phyloP scores from a whole-genome alignment of 2,888 invertebrate genomes.

The Netelia melanura region DNA sequence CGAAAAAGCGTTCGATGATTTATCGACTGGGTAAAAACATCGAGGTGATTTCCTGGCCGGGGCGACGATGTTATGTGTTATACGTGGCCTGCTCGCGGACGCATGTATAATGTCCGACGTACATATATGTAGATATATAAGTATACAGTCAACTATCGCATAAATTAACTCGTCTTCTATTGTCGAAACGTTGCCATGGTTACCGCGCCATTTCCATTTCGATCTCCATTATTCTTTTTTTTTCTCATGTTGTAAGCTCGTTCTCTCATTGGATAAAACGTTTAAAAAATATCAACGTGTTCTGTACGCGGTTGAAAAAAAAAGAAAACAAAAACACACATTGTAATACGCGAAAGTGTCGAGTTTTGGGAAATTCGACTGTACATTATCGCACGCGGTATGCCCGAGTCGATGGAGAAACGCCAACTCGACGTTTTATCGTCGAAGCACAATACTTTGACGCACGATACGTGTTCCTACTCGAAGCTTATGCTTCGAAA shows the following conservation, averaged over 20 bases:
- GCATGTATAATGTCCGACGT: background rate
- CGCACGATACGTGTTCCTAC: background rate
- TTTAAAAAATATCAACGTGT: no score
- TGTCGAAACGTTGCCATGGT: no score
- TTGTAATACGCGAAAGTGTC: no score
- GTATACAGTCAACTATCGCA: background rate
- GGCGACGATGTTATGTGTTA: conserved; percentile 45
- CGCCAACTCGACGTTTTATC: conserved; percentile 18
- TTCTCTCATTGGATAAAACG: no score
- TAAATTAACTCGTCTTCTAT: background rate
- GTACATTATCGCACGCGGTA: background rate
- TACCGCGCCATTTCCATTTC: no score
- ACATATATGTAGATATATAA: background rate
- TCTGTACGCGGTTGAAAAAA: no score
- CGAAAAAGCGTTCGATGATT: conserved; percentile 60
- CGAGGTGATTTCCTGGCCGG: conserved; percentile 40
- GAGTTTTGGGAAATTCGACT: no score
- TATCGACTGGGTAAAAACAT: conserved; percentile 47
- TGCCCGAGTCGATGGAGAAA: conserved; percentile 39
- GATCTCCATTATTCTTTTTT: no score
- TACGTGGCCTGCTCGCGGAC: background rate
- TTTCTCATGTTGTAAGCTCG: no score
- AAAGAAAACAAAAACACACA: no score
- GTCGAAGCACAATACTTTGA: conserved; percentile 8
- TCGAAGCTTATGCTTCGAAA: conserved; percentile 20